Base-by-base conservation (phyloP, 2,797 vertebrate genomes). In the Onychomys arenicola region DNA sequence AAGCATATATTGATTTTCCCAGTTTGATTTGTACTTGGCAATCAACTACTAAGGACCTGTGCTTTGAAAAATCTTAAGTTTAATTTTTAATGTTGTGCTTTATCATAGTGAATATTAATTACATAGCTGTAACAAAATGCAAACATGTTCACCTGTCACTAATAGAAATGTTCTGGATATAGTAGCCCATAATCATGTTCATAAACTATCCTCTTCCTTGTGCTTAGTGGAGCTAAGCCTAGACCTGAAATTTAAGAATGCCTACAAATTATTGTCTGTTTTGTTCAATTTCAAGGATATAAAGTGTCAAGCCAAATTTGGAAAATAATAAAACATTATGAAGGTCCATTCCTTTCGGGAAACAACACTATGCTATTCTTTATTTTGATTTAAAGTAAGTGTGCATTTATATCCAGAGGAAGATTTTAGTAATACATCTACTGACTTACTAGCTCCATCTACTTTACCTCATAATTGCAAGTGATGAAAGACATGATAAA, bases 191-290 rank as follows among this genome's bases (percentile, higher is more conserved):
- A 59, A 37, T 94, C 34, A 82, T 82, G 92, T 90, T 94, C 63
- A 89, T 32, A 5, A 78, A 21, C 34, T 90, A 7, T 2, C 17
- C 37, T 82, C 93, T 88, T n/a, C 63, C 23, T 94, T 93, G 87
- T 16, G 65, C 76, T 78, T 78, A 78, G 76, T 52, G 80, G 25
- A 84, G 46, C 2, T n/a, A 92, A 87, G 40, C 0, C n/a, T 55
- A 95, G 16, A n/a, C 11, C 25, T 81, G 65, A 34, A 76, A 90
- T 93, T 91, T 95, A 81, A n/a, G 46, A 34, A 49, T 71, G 71
- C 13, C 63, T 96, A 43, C 12, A 93, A 87, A 93, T 94, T 65
- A 71, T 40, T 97, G 86, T 25, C 34, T 84, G 87, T 92, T 97
- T 96, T 97, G 23, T 91, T 90, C 73, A 77, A 84, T 59, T 89